Conservation (phyloP, 2,888 invertebrate genomes). For the Ditula angustiorana region DNA sequence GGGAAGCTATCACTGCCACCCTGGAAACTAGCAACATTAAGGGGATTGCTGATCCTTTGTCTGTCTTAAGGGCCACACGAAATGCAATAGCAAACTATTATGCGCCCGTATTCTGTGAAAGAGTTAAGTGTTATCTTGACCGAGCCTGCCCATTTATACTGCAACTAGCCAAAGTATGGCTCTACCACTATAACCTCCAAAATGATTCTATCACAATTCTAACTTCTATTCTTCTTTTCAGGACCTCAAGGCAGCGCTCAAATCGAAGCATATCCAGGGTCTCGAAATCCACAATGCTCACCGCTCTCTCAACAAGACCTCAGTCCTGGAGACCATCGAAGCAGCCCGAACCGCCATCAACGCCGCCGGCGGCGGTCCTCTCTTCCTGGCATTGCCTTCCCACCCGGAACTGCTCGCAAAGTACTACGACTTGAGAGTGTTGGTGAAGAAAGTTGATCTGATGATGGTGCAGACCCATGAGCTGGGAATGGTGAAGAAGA, state of each 20-base stretch:
- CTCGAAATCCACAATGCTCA: conserved; percentile 85
- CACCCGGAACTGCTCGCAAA: conserved; percentile 88
- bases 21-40: no score
- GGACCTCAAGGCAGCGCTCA: conserved; percentile 83
- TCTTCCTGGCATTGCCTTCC: conserved; percentile 87
- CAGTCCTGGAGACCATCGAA: conserved; percentile 77
- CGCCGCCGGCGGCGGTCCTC: conserved; percentile 78
- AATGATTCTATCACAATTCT: neutral
- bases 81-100: no score
- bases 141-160: no score
- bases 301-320: conserved; percentile 79
- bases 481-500: conserved; percentile 87
- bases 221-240: conserved; percentile 58
- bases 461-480: conserved; percentile 89
- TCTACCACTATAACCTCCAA: no score
- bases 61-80: no score
- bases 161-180: no score
- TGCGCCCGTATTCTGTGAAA: no score
- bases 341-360: conserved; percentile 75
- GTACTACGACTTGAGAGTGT: conserved; percentile 88
- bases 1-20: no score
- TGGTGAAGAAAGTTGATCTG: conserved; percentile 88
- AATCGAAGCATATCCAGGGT: conserved; percentile 85
- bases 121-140: no score
- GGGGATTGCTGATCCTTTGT: no score